Percentiles rank a stretch among this genome's conserved stretches.
phyloP scores from a whole-genome alignment of 2,888 invertebrate genomes.

The Noctua janthe region DNA sequence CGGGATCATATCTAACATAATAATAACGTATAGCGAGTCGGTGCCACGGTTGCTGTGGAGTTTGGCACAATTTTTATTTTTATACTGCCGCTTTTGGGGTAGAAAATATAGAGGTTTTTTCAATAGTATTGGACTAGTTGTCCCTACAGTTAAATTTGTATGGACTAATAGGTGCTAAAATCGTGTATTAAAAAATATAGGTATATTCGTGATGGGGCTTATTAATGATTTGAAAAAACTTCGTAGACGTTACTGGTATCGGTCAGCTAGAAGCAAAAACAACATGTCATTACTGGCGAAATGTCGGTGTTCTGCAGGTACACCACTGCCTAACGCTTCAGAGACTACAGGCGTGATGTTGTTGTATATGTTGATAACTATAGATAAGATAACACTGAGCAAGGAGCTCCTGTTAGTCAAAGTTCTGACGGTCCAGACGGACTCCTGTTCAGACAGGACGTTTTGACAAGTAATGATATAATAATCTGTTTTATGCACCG shows the following conservation, averaged over 20 bases:
- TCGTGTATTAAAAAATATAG: not conserved
- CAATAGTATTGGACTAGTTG: not conserved
- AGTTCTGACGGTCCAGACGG: not conserved
- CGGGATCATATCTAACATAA: slow-evolving; percentile 60
- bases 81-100: not conserved
- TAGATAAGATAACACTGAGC: not conserved
- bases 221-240: not conserved
- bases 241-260: not conserved
- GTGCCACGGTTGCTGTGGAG: slow-evolving; percentile 41
- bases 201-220: not conserved
- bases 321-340: no score
- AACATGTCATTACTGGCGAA: no score
- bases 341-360: not conserved
- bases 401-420: not conserved
- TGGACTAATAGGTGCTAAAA: not conserved
- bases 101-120: not conserved
- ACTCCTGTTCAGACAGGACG: not conserved
- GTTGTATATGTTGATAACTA: not conserved
- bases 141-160: not conserved
- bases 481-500: slow-evolving; percentile 6
- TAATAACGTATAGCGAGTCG: slow-evolving; percentile 38
- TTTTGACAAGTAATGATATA: not conserved
- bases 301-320: not conserved
- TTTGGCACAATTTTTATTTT: slow-evolving; percentile 39
- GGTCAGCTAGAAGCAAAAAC: not conserved